Percentiles rank a stretch among this genome's conserved stretches.
phyloP scores from a whole-genome alignment of 2,888 invertebrate genomes.

The Eupithecia pulchellata region DNA sequence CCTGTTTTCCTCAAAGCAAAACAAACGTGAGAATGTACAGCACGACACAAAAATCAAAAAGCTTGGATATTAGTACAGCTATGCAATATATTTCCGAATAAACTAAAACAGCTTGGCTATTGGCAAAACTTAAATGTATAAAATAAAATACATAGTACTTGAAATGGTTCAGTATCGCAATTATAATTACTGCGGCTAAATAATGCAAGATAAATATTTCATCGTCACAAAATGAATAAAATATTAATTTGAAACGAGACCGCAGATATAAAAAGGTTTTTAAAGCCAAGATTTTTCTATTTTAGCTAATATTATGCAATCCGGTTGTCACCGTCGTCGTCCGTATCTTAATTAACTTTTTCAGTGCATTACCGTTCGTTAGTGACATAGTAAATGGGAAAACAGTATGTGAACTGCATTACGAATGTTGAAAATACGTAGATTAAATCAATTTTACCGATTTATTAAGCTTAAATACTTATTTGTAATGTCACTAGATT shows the following conservation, averaged over 20 bases:
- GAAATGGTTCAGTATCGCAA: slow-evolving; percentile 25
- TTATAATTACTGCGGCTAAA: slow-evolving; percentile 31
- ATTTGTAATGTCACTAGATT: no score
- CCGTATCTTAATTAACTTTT: slow-evolving; percentile 50
- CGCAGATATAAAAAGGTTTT: slow-evolving; percentile 32
- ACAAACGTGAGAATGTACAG: not conserved
- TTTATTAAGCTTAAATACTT: no score
- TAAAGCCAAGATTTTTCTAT: slow-evolving; percentile 46
- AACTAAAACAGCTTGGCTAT: not conserved
- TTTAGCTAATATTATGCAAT: slow-evolving; percentile 52
- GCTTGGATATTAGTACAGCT: not conserved
- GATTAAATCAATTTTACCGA: no score
- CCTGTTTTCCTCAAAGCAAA: not conserved
- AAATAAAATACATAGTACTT: slow-evolving; percentile 13
- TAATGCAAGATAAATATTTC: slow-evolving; percentile 42
- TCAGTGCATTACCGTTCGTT: slow-evolving; percentile 46
- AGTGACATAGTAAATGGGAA: slow-evolving; percentile 22
- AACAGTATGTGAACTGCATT: slow-evolving; percentile 14
- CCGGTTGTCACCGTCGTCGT: slow-evolving; percentile 50
- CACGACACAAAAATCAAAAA: not conserved
- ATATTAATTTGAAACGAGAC: slow-evolving; percentile 36
- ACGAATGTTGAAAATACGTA: no score
- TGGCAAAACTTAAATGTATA: not conserved
- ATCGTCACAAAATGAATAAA: slow-evolving; percentile 35
- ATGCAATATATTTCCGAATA: not conserved